These are phyloP conservation scores for Schizopygopsis pylzovi DNA, from an alignment of 2,797 vertebrate genomes.

Conservation along the genomic window DNA sequence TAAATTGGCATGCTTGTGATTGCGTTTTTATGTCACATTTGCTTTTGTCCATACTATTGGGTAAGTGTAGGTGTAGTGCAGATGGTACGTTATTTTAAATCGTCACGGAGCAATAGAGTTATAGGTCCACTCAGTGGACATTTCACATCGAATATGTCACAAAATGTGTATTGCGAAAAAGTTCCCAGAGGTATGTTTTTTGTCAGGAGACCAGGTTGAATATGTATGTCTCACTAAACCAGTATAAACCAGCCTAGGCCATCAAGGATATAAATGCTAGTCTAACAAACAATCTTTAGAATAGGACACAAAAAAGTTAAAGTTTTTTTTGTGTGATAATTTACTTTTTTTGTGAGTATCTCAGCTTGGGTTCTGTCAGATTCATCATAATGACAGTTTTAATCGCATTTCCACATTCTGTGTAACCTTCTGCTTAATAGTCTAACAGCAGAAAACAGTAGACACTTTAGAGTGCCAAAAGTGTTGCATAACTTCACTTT, in stretches of 20 bases:
- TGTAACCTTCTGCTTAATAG: neutral
- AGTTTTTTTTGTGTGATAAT: neutral
- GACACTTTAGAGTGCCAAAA: neutral
- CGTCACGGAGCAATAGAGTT: too few relatives aligned
- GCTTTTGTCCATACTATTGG: too few relatives aligned
- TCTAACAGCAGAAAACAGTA: slow-evolving; percentile 2
- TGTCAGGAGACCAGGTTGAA: neutral
- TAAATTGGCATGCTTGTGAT: too few relatives aligned
- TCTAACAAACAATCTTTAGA: neutral
- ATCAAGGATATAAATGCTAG: neutral
- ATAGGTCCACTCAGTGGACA: too few relatives aligned
- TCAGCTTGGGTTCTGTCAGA: neutral
- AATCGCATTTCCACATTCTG: neutral
- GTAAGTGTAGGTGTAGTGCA: too few relatives aligned
- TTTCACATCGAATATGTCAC: too few relatives aligned
- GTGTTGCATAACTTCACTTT: neutral
- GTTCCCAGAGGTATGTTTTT: too few relatives aligned
- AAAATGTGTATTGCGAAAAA: too few relatives aligned
- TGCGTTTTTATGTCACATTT: too few relatives aligned
- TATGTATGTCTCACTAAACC: neutral
- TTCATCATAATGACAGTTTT: neutral
- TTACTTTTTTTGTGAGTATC: neutral
- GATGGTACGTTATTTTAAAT: too few relatives aligned
- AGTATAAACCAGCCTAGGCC: neutral
- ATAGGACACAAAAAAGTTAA: neutral